These are phyloP conservation scores for Pseudorhiza aurosa DNA, from an alignment of 30 jellyfish, hydroid and myxozoan genomes.

Conservation along the genomic window DNA sequence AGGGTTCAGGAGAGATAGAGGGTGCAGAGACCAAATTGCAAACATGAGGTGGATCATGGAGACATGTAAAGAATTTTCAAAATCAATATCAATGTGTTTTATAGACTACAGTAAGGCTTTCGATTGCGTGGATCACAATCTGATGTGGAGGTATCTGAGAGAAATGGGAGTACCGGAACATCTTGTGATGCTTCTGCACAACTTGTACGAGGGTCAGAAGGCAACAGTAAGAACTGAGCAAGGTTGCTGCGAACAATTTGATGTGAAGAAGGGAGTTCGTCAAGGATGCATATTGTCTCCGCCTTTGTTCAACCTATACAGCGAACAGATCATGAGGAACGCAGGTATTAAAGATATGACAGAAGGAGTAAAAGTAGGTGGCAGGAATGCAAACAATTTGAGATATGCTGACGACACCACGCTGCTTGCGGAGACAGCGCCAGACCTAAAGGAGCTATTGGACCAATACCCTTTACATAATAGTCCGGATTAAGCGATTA, in stretches of 20 bases:
- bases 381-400: background rate
- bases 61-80: background rate
- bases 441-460: slow-evolving; percentile 3
- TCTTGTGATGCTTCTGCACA: slow-evolving; percentile 7
- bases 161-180: slow-evolving; percentile 39
- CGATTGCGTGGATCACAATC: slow-evolving; percentile 27
- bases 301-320: slow-evolving; percentile 13
- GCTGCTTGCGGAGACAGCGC: background rate
- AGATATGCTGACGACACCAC: slow-evolving; percentile 44
- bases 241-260: background rate
- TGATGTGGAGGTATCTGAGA: slow-evolving; percentile 4
- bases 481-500: too few relatives aligned
- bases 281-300: slow-evolving; percentile 42
- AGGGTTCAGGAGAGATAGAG: slow-evolving; percentile 30
- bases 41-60: slow-evolving; percentile 33
- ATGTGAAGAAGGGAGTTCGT: slow-evolving; percentile 15
- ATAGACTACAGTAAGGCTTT: slow-evolving; percentile 44
- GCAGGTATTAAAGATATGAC: background rate
- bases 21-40: slow-evolving; percentile 22
- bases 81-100: slow-evolving; percentile 8
- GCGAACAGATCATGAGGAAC: slow-evolving; percentile 20
- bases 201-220: slow-evolving; percentile 35
- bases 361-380: slow-evolving; percentile 32
- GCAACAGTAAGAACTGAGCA: slow-evolving; percentile 10
- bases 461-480: too few relatives aligned